These are phyloP conservation scores for Emmelina monodactyla DNA, from an alignment of 2,888 invertebrate species.

Conservation along the genomic window DNA sequence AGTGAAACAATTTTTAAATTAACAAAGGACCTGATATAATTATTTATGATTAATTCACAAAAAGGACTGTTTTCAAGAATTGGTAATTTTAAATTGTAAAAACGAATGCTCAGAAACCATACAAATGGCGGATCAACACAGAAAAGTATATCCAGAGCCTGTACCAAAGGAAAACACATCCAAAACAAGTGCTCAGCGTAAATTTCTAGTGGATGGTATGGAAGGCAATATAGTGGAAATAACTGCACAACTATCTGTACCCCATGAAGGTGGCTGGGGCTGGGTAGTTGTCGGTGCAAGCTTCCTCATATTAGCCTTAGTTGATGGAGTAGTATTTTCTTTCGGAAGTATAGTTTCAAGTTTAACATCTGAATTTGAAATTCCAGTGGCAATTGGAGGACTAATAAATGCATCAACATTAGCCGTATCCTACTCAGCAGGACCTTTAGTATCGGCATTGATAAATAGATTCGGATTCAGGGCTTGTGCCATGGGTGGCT, in stretches of 20 bases:
- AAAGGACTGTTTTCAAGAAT: too few relatives aligned
- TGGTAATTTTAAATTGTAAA: too few relatives aligned
- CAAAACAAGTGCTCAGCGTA: too few relatives aligned
- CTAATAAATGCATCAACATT: slow-evolving; percentile 43
- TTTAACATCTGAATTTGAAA: slow-evolving; percentile 31
- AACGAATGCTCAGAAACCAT: too few relatives aligned
- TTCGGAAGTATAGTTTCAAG: slow-evolving; percentile 43
- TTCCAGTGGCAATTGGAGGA: slow-evolving; percentile 30
- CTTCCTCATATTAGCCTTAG: slow-evolving; percentile 32
- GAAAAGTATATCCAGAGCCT: too few relatives aligned
- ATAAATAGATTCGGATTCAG: slow-evolving; percentile 55
- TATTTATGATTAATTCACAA: too few relatives aligned
- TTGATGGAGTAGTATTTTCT: slow-evolving; percentile 44
- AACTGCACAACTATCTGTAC: slow-evolving; percentile 44
- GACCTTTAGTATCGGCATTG: slow-evolving; percentile 44
- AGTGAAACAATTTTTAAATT: too few relatives aligned
- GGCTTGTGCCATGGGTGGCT: slow-evolving; percentile 42
- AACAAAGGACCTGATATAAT: too few relatives aligned
- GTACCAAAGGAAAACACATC: too few relatives aligned
- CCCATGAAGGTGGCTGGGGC: slow-evolving; percentile 51
- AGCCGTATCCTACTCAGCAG: slow-evolving; percentile 38
- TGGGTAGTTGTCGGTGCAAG: slow-evolving; percentile 44
- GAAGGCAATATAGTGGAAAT: too few relatives aligned
- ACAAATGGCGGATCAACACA: too few relatives aligned
- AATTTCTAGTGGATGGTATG: too few relatives aligned